Evolutionary conservation across 2,888 invertebrate genomes (phyloP).

Genomic region (Lottia gigantea): DNA sequence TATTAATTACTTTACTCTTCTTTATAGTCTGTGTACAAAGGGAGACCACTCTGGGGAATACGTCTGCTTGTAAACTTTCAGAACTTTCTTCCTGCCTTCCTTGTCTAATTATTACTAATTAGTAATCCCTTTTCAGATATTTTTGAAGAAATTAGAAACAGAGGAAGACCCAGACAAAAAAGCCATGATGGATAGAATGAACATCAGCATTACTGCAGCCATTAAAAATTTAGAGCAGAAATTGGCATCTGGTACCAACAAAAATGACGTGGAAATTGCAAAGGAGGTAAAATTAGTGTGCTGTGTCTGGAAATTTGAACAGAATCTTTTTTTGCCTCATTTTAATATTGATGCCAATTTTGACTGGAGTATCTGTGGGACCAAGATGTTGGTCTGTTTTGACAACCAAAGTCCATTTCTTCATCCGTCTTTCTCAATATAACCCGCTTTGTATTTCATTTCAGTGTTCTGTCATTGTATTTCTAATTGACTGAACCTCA

Average conservation of each 20-base stretch:
- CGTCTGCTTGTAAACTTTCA: slow-evolving; percentile 1
- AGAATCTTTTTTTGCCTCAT: no score
- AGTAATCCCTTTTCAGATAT: slow-evolving; percentile 45
- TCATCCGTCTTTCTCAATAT: no score
- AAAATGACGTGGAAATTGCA: slow-evolving; percentile 21
- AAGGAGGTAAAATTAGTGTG: slow-evolving; percentile 28
- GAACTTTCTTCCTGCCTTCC: background rate
- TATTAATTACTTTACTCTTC: no score
- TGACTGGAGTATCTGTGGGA: no score
- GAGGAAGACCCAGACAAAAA: slow-evolving; percentile 89
- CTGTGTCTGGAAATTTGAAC: no score
- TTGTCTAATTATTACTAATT: slow-evolving; percentile 7
- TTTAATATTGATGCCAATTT: no score
- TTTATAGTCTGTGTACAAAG: background rate
- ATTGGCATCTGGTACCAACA: slow-evolving; percentile 65
- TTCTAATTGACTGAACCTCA: no score
- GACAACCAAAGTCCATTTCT: no score
- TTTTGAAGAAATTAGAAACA: slow-evolving; percentile 62
- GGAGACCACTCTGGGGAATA: background rate
- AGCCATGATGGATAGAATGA: slow-evolving; percentile 81
- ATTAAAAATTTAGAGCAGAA: slow-evolving; percentile 75
- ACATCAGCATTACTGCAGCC: slow-evolving; percentile 67
- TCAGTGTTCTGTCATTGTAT: no score
- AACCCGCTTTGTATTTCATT: no score
- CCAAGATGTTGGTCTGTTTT: no score